Evolutionary conservation across 1,140 invertebrate species (phyloP).

Genomic region (Oscheius sp.): DNA sequence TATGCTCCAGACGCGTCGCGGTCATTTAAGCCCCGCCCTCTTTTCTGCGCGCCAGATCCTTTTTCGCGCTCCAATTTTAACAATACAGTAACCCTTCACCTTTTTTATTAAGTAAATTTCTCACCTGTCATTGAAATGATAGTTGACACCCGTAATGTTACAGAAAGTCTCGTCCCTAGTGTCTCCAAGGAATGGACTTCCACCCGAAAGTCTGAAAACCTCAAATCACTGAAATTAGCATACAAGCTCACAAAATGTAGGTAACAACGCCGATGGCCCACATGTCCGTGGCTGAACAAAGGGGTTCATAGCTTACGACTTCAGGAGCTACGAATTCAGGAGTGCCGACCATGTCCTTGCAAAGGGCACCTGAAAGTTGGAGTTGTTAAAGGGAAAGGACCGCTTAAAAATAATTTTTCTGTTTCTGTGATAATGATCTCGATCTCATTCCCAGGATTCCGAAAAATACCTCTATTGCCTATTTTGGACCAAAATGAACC

Average conservation of each 20-base stretch:
- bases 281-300: conserved; percentile 63
- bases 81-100: no score
- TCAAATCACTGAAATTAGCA: neutral
- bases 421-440: no score
- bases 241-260: conserved; percentile 64
- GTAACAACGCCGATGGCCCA: conserved; percentile 65
- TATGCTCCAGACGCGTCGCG: no score
- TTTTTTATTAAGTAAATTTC: no score
- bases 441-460: no score
- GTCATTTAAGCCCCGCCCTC: no score
- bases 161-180: conserved; percentile 67
- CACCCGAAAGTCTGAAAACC: conserved; percentile 65
- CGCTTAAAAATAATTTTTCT: no score
- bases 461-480: no score
- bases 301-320: conserved; percentile 65
- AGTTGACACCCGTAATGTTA: conserved; percentile 67
- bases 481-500: no score
- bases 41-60: no score
- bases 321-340: conserved; percentile 69
- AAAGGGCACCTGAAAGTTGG: conserved; percentile 59
- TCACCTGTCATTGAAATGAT: conserved; percentile 64
- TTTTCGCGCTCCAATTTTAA: no score
- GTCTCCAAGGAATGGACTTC: conserved; percentile 68
- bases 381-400: no score
- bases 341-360: conserved; percentile 67